Percentiles rank a stretch among this genome's conserved stretches.
phyloP scores from a whole-genome alignment of 1,140 invertebrate species.

The Frieseomelitta varia region DNA sequence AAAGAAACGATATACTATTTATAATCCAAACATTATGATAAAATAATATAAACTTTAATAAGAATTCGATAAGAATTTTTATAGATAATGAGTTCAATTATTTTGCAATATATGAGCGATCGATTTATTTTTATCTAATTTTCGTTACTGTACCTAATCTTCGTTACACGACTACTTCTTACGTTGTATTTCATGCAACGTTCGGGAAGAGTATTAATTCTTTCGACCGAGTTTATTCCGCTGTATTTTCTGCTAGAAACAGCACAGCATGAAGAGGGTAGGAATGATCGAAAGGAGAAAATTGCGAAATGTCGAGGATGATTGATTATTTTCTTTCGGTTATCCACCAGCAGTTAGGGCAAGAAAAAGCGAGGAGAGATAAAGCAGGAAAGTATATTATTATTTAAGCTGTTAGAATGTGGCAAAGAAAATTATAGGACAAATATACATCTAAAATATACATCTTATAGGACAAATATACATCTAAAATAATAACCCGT shows the following conservation, averaged over 20 bases:
- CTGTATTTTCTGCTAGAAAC: conserved; percentile 14
- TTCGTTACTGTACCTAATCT: too few relatives aligned
- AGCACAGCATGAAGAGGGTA: not conserved
- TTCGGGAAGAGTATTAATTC: conserved; percentile 24
- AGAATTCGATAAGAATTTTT: too few relatives aligned
- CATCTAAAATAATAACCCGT: conserved; percentile 30
- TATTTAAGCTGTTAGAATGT: conserved; percentile 19
- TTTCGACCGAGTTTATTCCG: conserved; percentile 11
- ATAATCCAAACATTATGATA: too few relatives aligned
- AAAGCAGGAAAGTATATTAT: conserved; percentile 22
- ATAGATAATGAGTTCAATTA: too few relatives aligned
- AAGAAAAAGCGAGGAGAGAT: not conserved
- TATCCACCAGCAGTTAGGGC: not conserved
- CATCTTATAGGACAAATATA: not conserved
- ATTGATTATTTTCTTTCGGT: conserved; percentile 50
- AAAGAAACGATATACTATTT: too few relatives aligned
- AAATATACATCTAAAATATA: conserved; percentile 18
- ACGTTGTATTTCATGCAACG: not conserved
- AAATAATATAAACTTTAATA: too few relatives aligned
- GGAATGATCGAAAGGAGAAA: conserved; percentile 53
- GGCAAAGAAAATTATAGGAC: conserved; percentile 15
- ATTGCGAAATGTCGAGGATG: conserved; percentile 50
- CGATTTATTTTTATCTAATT: too few relatives aligned
- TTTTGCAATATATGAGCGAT: too few relatives aligned
- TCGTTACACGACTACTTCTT: not conserved